Conservation (phyloP, 2,888 invertebrate species). For the Junonia oenone region DNA sequence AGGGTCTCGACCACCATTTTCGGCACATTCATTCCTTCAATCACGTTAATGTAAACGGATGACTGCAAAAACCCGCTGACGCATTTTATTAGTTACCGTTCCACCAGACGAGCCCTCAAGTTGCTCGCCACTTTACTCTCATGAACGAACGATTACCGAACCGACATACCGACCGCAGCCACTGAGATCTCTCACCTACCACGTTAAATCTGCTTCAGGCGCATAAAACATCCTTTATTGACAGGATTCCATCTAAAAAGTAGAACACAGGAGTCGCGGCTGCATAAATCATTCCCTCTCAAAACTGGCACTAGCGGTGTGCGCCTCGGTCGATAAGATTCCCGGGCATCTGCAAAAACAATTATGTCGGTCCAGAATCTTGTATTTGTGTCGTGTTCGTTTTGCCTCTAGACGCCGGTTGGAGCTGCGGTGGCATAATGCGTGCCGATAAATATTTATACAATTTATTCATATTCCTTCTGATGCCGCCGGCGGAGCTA, state of each 20-base stretch:
- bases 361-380: slow-evolving; percentile 62
- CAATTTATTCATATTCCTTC: slow-evolving; percentile 67
- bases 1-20: slow-evolving; percentile 20
- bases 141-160: slow-evolving; percentile 18
- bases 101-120: neutral
- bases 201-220: slow-evolving; percentile 22
- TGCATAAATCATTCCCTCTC: slow-evolving; percentile 41
- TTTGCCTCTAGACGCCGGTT: slow-evolving; percentile 51
- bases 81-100: slow-evolving; percentile 21
- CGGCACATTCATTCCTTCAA: slow-evolving; percentile 24
- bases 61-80: slow-evolving; percentile 11
- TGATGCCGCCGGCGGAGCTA: slow-evolving; percentile 26
- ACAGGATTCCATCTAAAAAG: slow-evolving; percentile 34
- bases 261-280: slow-evolving; percentile 29
- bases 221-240: slow-evolving; percentile 31
- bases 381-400: slow-evolving; percentile 56
- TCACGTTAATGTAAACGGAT: slow-evolving; percentile 17
- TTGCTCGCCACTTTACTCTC: slow-evolving; percentile 12
- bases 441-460: slow-evolving; percentile 71
- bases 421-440: slow-evolving; percentile 54
- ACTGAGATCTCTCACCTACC: slow-evolving; percentile 28
- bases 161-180: slow-evolving; percentile 25
- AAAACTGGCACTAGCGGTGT: slow-evolving; percentile 69
- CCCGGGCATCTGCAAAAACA: slow-evolving; percentile 66
- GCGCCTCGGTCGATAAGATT: slow-evolving; percentile 52